Base-by-base conservation (phyloP, 2,113 vertebrate genomes). In the Symphodus melops region DNA sequence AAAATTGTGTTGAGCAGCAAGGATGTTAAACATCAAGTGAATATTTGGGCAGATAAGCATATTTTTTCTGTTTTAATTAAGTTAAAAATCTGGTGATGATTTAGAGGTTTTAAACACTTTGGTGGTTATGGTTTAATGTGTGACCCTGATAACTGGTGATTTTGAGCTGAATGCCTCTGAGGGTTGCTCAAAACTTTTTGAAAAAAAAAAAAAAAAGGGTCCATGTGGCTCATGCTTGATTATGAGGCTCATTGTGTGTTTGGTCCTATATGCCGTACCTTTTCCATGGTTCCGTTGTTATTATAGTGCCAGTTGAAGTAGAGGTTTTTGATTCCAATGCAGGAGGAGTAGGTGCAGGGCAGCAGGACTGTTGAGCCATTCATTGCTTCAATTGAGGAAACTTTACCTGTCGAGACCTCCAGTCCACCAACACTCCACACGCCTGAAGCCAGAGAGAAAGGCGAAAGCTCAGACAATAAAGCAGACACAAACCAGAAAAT, bases 331-430 rank as follows among this genome's bases (percentile, higher is more conserved):
- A 98, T 97, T 85, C 97, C 97, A 1, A 96, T 96, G 83, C 98
- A 99, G 90, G 96, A 97, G 84, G 65, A 63, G 86, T 98, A 99
- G 42, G 37, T 78, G 73, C 97, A 99, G 53, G 96, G 96, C 81
- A 99, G 91, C 72, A 96, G 91, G 33, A 98, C 92, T 0, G 96
- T 88, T 1, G 96, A 95, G 83, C 96, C 96, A 2, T 99, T 99
- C 90, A 96, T 92, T 0, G 95, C 96, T 33, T 89, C 94, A 28
- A 98, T 76, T 0, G 84, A 91, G 37, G 92, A 76, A 54, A 95
- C 93, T 86, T 99, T 99, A 25, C 96, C 97, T 78, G 97, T 96
- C 0, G 94, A 94, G 21, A 98, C 96, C 87, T 98, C 98, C 92
- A 99, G 68, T 19, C 95, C 88, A 4, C 94, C 81, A 44, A 91